These are phyloP conservation scores for Scophthalmus maximus DNA, from an alignment of 2,113 vertebrate species.

Conservation along the genomic window DNA sequence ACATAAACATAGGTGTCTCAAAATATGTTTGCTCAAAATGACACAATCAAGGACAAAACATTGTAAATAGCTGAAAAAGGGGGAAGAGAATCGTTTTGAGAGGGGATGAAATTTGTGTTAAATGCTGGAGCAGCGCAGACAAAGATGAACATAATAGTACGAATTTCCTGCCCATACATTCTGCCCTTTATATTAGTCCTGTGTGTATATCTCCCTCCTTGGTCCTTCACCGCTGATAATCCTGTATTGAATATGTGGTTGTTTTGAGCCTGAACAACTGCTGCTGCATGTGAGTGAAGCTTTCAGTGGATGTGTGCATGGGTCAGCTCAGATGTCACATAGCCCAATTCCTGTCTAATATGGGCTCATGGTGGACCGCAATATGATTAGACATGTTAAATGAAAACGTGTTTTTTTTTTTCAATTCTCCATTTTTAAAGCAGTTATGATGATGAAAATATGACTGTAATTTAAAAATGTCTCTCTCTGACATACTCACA, in stretches of 20 bases:
- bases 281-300: conserved; percentile 13
- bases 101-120: background rate
- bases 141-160: background rate
- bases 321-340: conserved; percentile 24
- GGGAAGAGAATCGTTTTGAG: background rate
- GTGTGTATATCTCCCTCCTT: background rate
- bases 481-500: background rate
- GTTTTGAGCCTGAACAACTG: no score
- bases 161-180: conserved; percentile 4
- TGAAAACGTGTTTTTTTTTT: background rate
- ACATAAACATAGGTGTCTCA: conserved; percentile 12
- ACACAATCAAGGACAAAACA: background rate
- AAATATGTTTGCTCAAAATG: conserved; percentile 12
- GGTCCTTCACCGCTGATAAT: conserved; percentile 1
- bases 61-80: background rate
- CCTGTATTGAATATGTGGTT: conserved; percentile 11
- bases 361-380: background rate
- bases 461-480: no score
- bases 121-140: background rate
- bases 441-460: conserved; percentile 15
- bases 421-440: background rate
- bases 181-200: background rate
- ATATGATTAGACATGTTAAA: background rate
- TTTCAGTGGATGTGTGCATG: conserved; percentile 8
- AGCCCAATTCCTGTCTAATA: conserved; percentile 45